Evolutionary conservation across 2,113 vertebrate species (phyloP).

Genomic region (Felis catus): DNA sequence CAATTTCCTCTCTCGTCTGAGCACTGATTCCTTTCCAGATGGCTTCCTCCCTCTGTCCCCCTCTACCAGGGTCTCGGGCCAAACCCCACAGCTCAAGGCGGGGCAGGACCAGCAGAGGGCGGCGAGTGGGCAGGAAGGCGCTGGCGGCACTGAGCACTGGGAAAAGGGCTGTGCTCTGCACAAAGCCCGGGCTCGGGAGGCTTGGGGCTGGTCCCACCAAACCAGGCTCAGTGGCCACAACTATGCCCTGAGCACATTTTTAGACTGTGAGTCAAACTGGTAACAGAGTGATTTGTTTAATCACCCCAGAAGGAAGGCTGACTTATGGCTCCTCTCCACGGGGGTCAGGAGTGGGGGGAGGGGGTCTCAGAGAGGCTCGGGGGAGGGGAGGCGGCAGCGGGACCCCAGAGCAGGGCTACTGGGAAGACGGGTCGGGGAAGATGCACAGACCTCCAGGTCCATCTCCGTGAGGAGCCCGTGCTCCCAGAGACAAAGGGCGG

Average conservation of each 20-base stretch:
- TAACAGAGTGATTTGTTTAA: conserved; percentile 53
- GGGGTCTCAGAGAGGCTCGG: background rate
- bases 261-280: conserved; percentile 84
- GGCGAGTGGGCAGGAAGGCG: background rate
- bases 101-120: background rate
- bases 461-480: accelerated
- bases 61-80: background rate
- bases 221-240: conserved; percentile 64
- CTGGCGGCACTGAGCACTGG: accelerated
- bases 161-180: background rate
- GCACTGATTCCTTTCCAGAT: conserved; percentile 53
- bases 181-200: background rate
- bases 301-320: conserved; percentile 57
- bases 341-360: background rate
- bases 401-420: accelerated
- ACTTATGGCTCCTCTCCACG: conserved; percentile 62
- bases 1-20: conserved; percentile 74
- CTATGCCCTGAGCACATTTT: conserved; percentile 77
- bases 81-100: background rate
- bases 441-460: accelerated
- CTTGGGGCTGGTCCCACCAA: background rate
- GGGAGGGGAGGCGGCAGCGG: accelerated
- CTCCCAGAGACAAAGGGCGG: background rate
- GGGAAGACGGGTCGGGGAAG: background rate
- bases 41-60: background rate